phyloP scores from a whole-genome alignment of 1,140 invertebrate genomes.

The Popillia japonica region DNA sequence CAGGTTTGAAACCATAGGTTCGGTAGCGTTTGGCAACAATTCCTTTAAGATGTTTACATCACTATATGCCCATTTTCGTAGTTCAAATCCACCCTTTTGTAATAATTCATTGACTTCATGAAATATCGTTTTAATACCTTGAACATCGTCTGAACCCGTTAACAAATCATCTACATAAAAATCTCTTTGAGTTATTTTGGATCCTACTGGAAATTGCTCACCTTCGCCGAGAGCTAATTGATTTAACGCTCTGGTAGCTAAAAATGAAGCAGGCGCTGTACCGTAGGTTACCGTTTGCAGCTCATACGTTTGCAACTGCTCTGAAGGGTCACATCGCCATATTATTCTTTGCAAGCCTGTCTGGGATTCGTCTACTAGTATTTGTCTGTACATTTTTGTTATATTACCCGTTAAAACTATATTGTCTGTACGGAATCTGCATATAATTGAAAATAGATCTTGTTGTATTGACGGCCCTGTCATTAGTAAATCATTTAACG shows the following conservation, averaged over 20 bases:
- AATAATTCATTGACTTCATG: constrained; percentile 40
- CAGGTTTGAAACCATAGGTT: constrained; percentile 5
- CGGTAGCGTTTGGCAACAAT: background rate
- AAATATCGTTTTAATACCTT: constrained; percentile 16
- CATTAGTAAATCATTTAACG: constrained; percentile 51
- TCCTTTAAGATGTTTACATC: constrained; percentile 10
- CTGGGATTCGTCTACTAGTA: constrained; percentile 53
- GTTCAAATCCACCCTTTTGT: constrained; percentile 43
- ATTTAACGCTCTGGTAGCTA: constrained; percentile 52
- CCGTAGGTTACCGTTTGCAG: background rate
- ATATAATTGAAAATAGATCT: constrained; percentile 45
- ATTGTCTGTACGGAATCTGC: constrained; percentile 53
- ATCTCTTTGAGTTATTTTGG: constrained; percentile 51
- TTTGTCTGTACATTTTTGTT: constrained; percentile 59
- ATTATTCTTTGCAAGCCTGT: constrained; percentile 58
- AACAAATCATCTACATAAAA: constrained; percentile 62
- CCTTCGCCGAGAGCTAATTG: constrained; percentile 47
- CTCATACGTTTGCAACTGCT: background rate
- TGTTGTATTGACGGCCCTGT: constrained; percentile 48
- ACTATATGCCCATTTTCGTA: constrained; percentile 52
- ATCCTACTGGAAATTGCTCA: constrained; percentile 44
- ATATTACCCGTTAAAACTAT: constrained; percentile 55
- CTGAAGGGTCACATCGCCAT: constrained; percentile 49
- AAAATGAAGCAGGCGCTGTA: constrained; percentile 45
- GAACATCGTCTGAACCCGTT: constrained; percentile 50